These are phyloP conservation scores for Poecilobothrus nobilitatus DNA, from an alignment of 2,888 invertebrate species.

Conservation along the genomic window DNA sequence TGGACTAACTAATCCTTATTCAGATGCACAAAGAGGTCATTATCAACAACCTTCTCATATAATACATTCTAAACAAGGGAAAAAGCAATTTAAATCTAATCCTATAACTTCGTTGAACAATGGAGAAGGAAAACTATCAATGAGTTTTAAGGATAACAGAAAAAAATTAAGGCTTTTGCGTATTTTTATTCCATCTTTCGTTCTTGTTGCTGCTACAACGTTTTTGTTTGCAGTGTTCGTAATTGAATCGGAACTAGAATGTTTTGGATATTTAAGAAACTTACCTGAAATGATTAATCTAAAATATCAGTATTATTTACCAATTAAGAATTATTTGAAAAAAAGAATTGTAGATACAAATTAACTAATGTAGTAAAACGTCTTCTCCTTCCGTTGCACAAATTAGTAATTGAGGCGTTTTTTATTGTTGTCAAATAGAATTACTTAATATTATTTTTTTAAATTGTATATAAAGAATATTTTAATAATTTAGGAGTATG, in stretches of 20 bases:
- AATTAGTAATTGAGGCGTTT: too few species aligned
- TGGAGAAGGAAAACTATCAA: conserved; percentile 21
- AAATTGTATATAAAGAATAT: too few species aligned
- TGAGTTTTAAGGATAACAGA: conserved; percentile 12
- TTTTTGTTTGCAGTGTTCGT: conserved; percentile 60
- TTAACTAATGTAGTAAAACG: too few species aligned
- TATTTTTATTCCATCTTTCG: conserved; percentile 68
- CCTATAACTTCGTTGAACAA: conserved; percentile 32
- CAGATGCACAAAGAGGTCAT: conserved; percentile 24
- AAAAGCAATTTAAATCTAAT: conserved; percentile 24
- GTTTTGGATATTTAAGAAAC: conserved; percentile 59
- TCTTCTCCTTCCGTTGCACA: too few species aligned
- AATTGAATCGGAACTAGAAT: conserved; percentile 69
- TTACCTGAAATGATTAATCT: conserved; percentile 70
- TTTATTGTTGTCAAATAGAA: too few species aligned
- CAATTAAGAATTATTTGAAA: conserved; percentile 64
- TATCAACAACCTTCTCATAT: conserved; percentile 28
- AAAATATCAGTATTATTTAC: conserved; percentile 72
- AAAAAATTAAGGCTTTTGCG: conserved; percentile 55
- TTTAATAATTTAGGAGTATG: too few species aligned
- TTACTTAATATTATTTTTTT: too few species aligned
- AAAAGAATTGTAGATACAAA: conserved; percentile 13
- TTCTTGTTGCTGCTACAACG: conserved; percentile 62
- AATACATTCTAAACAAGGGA: conserved; percentile 24
- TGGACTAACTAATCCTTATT: conserved; percentile 46